phyloP scores from a whole-genome alignment of 2,113 vertebrate genomes.

The Zingel zingel region DNA sequence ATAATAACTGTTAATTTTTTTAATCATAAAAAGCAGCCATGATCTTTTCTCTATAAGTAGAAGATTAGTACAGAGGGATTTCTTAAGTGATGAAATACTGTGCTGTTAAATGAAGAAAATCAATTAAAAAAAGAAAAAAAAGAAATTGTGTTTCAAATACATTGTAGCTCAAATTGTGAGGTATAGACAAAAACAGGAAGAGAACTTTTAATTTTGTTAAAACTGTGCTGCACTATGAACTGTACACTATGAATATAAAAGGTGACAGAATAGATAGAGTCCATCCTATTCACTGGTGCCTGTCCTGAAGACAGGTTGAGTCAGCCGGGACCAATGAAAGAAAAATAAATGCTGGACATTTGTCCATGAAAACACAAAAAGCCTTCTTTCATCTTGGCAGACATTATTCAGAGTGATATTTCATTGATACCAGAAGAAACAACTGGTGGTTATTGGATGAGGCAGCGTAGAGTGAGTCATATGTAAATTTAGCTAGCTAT shows the following conservation, averaged over 20 bases:
- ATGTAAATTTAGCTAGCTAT: constrained; percentile 63
- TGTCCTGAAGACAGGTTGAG: constrained; percentile 25
- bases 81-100: neutral
- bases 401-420: constrained; percentile 59
- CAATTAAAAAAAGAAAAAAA: no score
- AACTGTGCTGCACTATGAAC: neutral
- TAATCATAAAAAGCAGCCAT: neutral
- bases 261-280: neutral
- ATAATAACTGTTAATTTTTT: neutral
- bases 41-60: neutral
- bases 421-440: constrained; percentile 59
- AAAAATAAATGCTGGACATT: constrained; percentile 49
- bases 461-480: constrained; percentile 64
- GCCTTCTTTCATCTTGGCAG: constrained; percentile 51
- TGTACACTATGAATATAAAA: neutral
- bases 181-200: neutral
- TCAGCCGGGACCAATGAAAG: constrained; percentile 32
- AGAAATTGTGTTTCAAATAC: neutral
- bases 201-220: neutral
- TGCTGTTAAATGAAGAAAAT: neutral
- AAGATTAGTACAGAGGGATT: neutral
- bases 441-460: constrained; percentile 29
- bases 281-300: constrained; percentile 2
- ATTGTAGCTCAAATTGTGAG: no score
- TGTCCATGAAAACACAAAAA: constrained; percentile 46